Conservation (phyloP, 1,140 invertebrate genomes). For the Leptestheria dahalacensis region DNA sequence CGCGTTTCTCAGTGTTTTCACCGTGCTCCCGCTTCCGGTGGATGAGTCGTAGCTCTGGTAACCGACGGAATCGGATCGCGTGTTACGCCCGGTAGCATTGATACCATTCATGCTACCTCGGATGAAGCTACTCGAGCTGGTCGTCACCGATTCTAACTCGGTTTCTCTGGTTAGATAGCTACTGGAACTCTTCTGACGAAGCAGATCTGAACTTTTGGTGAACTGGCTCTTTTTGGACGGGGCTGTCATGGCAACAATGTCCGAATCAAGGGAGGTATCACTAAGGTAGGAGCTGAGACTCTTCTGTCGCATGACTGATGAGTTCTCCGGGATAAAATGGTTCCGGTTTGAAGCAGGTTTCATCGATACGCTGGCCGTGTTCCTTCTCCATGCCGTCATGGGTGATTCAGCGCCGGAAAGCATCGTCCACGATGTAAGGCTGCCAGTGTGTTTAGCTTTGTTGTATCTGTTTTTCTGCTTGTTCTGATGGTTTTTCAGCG, state of each 20-base stretch:
- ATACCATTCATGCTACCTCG: neutral
- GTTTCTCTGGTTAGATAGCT: conserved; percentile 3
- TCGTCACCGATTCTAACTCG: neutral
- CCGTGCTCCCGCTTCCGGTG: neutral
- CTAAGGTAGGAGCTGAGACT: conserved; percentile 8
- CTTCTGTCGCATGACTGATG: neutral
- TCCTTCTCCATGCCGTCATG: conserved; percentile 23
- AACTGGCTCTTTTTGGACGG: neutral
- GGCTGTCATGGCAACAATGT: conserved; percentile 7
- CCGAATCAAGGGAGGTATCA: conserved; percentile 7
- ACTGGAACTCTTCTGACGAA: conserved; percentile 11
- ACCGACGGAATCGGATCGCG: neutral
- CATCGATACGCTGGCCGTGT: conserved; percentile 18
- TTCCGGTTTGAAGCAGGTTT: neutral
- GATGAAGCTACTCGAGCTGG: conserved; percentile 7
- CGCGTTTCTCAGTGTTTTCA: neutral
- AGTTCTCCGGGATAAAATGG: neutral
- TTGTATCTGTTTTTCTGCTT: conserved; percentile 10
- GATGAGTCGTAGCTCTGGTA: conserved; percentile 8
- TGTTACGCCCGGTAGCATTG: neutral
- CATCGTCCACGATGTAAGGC: conserved; percentile 35
- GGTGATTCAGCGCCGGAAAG: conserved; percentile 25
- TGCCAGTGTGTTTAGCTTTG: conserved; percentile 36
- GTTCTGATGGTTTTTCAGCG: neutral
- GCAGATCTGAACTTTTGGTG: neutral